Evolutionary conservation across 2,888 invertebrate genomes (phyloP), one percentile per base, ranked within the genome.

Genomic region (Molorchus minor): DNA sequence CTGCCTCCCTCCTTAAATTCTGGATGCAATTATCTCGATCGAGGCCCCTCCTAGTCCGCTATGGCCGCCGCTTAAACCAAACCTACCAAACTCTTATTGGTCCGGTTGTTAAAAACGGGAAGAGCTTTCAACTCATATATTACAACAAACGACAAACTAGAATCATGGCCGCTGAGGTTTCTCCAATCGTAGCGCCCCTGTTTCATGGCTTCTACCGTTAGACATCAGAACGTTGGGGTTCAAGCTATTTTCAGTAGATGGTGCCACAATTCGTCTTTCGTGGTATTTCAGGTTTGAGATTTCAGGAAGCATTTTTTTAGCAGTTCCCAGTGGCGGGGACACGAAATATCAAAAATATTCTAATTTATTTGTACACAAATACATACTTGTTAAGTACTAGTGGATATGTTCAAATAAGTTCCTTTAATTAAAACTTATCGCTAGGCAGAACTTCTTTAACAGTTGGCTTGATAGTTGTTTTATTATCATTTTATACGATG

Each of bases 111-210:
- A 64, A 70, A 71, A 69, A 71, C 70, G 77, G 79, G 79, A 66
- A 65, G 77, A 62, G 67, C 77, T 71, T 64, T 59, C 49, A 61
- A 65, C 60, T 65, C 71, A 73, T 80, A 78, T 75, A 78, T 79
- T 75, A 75, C 68, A 64, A 68, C 67, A 74, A 71, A 66, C 74
- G 76, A 72, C 75, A 72, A 78, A 79, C 76, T 77, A 77, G 76
- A 79, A 81, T 80, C 78, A 84, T 84, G 84, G 84, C 84, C 78
- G 83, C 79, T 74, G 43, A 12, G 54, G 45, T 56, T 70, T 72
- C 71, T 71, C 84, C 84, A 84, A 84, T 84, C 79, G 67, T 62
- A 58, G 58, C 60, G 46, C 13, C 7, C 47, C 61, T 44, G 62
- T 70, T 69, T 70, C 71, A 74, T 72, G 75, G 74, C 71, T 65